A percentile compares a stretch with the other conserved stretches of the same genome.
Conservation (phyloP, 2,797 vertebrate species). For the Siniperca scherzeri region DNA sequence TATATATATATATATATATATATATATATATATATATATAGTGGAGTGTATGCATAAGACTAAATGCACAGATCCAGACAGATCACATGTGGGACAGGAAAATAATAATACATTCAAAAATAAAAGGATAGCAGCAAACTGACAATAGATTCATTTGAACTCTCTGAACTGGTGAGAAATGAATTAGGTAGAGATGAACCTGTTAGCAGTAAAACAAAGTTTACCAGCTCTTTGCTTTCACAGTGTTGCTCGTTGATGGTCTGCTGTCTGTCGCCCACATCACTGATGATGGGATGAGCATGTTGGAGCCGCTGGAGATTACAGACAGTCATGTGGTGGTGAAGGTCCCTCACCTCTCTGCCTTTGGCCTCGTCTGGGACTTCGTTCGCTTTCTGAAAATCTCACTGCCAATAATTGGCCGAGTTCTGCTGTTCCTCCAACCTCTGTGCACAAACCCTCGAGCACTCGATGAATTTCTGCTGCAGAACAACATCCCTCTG, state of each 20-base stretch:
- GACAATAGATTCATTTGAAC: no score
- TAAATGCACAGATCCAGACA: no score
- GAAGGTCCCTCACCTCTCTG: constrained; percentile 37
- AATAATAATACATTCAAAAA: no score
- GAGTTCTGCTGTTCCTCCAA: constrained; percentile 32
- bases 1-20: no score
- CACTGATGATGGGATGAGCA: constrained; percentile 18
- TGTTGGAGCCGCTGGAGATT: constrained; percentile 18
- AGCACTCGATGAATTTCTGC: constrained; percentile 16
- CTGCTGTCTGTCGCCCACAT: constrained; percentile 37
- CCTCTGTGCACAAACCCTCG: background rate
- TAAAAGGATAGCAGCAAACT: no score
- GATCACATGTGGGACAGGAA: no score
- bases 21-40: no score
- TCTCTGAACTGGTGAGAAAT: no score
- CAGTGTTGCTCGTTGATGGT: no score
- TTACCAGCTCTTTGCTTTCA: background rate
- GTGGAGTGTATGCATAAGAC: no score
- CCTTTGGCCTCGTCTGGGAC: constrained; percentile 11
- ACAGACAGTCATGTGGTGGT: constrained; percentile 51
- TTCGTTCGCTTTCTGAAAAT: background rate
- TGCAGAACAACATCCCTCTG: constrained; percentile 20
- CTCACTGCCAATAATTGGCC: background rate
- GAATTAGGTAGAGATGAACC: no score
- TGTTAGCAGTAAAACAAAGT: background rate